Evolutionary conservation across 2,113 vertebrate genomes (phyloP), one percentile per base, ranked within the genome.

Genomic region (Psettodes erumei): DNA sequence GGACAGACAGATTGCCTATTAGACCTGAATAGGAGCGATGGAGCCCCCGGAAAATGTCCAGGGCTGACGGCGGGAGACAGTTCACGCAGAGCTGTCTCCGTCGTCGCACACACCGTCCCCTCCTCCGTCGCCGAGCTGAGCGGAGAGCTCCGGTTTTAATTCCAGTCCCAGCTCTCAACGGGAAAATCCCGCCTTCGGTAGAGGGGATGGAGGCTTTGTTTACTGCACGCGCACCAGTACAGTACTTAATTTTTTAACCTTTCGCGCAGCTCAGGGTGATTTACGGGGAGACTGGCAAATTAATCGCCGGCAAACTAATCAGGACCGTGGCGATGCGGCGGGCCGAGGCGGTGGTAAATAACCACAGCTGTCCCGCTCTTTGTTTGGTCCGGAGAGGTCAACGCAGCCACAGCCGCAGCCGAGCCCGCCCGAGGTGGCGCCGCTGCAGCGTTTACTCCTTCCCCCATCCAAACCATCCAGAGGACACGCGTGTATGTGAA

Each of bases 1-100:
- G 65, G 53, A 76, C 65, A 51, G 70, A 76, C 72, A 73, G 73
- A 86, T 87, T 74, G 70, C 70, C 82, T 77, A 82, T 86, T 77
- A 79, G 58, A 35, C 59, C 50, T 81, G 79, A 86, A 76, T 48
- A 30, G 71, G 63, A 28, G 58, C 70, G 61, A 82, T 61, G 65
- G 64, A 73, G 73, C 58, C 71, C 65, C 75, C 62, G 45, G 61
- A 33, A 48, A 28, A 48, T 50, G 33, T 75, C 63, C 64, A 27
- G 60, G 33, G 65, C 40, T 78, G 82, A 81, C 50, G 56, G 56
- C 38, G 69, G 50, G 47, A 69, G 80, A 82, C 75, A 73, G 25
- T 75, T 73, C 53, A 33, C 28, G 37, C 63, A 12, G 8, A 35
- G 70, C 65, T 65, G 43, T 79, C 62, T 54, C 27, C 10, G 32